A percentile compares a stretch with the other conserved stretches of the same genome.
Evolutionary conservation across 1,140 invertebrate species (phyloP).

Genomic region (Dryas iulia): DNA sequence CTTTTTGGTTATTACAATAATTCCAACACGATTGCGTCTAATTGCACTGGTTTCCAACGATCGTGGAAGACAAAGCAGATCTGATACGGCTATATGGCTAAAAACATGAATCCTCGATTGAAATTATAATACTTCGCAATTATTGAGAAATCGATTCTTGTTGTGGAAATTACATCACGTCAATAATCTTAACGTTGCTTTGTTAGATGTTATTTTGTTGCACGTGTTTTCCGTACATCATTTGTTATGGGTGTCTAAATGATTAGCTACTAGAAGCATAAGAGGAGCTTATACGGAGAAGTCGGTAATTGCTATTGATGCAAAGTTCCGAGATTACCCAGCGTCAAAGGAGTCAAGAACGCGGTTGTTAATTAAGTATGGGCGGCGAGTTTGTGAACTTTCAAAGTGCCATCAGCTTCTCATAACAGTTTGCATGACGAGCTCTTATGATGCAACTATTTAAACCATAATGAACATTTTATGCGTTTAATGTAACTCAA

Average conservation of each 20-base stretch:
- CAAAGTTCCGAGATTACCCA: constrained; percentile 46
- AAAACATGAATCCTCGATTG: constrained; percentile 42
- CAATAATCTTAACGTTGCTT: constrained; percentile 54
- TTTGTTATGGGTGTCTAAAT: constrained; percentile 43
- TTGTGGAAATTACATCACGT: constrained; percentile 63
- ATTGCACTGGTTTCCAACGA: constrained; percentile 70
- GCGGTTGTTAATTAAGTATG: constrained; percentile 56
- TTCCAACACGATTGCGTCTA: constrained; percentile 73
- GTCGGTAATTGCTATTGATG: constrained; percentile 42
- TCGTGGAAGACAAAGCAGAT: constrained; percentile 54
- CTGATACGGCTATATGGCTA: constrained; percentile 47
- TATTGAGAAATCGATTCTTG: constrained; percentile 64
- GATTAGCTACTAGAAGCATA: constrained; percentile 35
- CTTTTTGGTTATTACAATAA: constrained; percentile 80
- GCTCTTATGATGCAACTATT: constrained; percentile 20
- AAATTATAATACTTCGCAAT: constrained; percentile 56
- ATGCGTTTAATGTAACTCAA: neutral
- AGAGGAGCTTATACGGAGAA: constrained; percentile 31
- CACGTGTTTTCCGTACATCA: constrained; percentile 57
- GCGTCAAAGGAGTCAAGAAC: constrained; percentile 53
- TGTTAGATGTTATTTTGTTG: constrained; percentile 60
- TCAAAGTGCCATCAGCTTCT: constrained; percentile 40
- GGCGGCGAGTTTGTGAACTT: constrained; percentile 34
- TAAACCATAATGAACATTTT: constrained; percentile 18
- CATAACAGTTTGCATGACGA: constrained; percentile 28